Evolutionary conservation across 2,113 vertebrate genomes (phyloP).

Genomic region (Apeltes quadracus): DNA sequence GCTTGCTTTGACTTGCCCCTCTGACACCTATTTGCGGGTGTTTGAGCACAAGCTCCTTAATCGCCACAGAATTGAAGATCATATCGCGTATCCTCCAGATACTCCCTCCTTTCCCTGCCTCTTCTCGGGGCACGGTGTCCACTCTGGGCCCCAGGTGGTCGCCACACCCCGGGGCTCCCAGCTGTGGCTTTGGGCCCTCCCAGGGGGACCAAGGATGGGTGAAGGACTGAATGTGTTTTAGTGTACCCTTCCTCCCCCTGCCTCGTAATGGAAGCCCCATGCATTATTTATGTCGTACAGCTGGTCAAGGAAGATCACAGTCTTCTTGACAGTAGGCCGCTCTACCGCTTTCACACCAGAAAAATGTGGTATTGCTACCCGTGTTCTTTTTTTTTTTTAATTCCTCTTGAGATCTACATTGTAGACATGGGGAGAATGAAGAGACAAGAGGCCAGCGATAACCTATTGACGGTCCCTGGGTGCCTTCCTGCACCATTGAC

Average conservation of each 20-base stretch:
- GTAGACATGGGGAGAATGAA: neutral
- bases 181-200: conserved; percentile 47
- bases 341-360: conserved; percentile 32
- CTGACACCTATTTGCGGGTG: conserved; percentile 50
- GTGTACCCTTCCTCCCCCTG: neutral
- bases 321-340: no score
- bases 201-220: conserved; percentile 53
- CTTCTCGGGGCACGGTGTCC: conserved; percentile 31
- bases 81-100: conserved; percentile 50
- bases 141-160: conserved; percentile 61
- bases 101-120: conserved; percentile 18
- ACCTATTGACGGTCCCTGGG: conserved; percentile 53
- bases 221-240: conserved; percentile 51
- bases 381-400: neutral
- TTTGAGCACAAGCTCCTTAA: conserved; percentile 38
- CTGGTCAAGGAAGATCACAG: conserved; percentile 47
- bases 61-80: conserved; percentile 39
- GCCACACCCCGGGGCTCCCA: conserved; percentile 41
- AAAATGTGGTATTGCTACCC: conserved; percentile 21
- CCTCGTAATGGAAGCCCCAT: conserved; percentile 52
- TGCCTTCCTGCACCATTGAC: conserved; percentile 69
- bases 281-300: conserved; percentile 69
- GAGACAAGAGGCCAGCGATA: conserved; percentile 39
- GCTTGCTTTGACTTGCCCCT: conserved; percentile 65
- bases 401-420: conserved; percentile 7